Conservation (phyloP, 2,888 invertebrate genomes). For the Epinotia bilunana region DNA sequence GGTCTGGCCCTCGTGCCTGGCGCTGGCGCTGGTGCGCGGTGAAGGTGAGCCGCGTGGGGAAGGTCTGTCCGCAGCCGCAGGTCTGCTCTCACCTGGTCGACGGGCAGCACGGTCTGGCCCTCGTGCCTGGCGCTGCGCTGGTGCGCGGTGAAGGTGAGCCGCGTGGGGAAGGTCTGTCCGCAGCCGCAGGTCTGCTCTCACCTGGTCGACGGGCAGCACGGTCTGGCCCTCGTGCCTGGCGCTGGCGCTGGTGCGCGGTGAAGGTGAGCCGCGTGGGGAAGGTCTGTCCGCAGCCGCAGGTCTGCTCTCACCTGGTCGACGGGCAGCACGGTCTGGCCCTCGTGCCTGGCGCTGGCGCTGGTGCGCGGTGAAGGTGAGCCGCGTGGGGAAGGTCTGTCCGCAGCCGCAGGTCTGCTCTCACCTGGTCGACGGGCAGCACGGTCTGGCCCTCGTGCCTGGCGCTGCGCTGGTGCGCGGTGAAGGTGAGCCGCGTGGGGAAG, state of each 20-base stretch:
- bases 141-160: slow-evolving; percentile 82
- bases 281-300: slow-evolving; percentile 80
- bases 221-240: slow-evolving; percentile 82
- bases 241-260: slow-evolving; percentile 82
- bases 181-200: slow-evolving; percentile 69
- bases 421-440: slow-evolving; percentile 54
- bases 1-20: slow-evolving; percentile 6
- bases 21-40: background rate
- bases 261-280: slow-evolving; percentile 79
- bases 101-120: slow-evolving; percentile 73
- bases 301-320: slow-evolving; percentile 38
- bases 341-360: slow-evolving; percentile 82
- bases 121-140: slow-evolving; percentile 82
- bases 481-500: slow-evolving; percentile 75
- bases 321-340: slow-evolving; percentile 73
- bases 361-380: slow-evolving; percentile 82
- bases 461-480: slow-evolving; percentile 84
- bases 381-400: slow-evolving; percentile 77
- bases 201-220: slow-evolving; percentile 54
- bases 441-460: slow-evolving; percentile 82
- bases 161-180: slow-evolving; percentile 77
- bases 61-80: slow-evolving; percentile 14
- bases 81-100: slow-evolving; percentile 34
- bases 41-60: background rate
- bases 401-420: slow-evolving; percentile 69